Conservation (phyloP, 2,113 vertebrate genomes). For the Malurus cyaneus region DNA sequence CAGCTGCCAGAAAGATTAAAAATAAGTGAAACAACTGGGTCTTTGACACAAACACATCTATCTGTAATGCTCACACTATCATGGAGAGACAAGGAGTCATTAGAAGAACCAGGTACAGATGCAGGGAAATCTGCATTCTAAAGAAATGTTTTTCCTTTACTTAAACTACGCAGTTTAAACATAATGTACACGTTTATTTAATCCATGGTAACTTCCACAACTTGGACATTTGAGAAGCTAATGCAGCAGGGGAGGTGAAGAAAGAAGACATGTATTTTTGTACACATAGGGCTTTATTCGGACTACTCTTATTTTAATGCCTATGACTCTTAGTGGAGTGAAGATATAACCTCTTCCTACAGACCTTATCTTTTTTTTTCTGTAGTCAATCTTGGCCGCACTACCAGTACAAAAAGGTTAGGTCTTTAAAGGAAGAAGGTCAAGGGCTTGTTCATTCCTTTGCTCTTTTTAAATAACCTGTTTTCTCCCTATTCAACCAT, state of each 20-base stretch:
- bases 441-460: not conserved
- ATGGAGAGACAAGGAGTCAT: not conserved
- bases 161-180: not conserved
- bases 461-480: not conserved
- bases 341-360: not conserved
- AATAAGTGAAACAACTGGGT: not conserved
- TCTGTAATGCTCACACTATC: not conserved
- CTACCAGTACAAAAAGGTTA: not conserved
- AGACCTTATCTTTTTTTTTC: not conserved
- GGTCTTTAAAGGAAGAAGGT: not conserved
- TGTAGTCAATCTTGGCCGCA: not conserved
- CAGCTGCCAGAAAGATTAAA: not conserved
- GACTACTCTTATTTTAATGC: not conserved
- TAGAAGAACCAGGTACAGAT: not conserved
- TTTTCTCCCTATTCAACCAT: not conserved
- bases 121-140: not conserved
- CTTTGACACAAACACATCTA: not conserved
- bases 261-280: fast-evolving
- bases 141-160: not conserved
- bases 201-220: not conserved
- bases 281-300: not conserved
- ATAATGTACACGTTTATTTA: not conserved
- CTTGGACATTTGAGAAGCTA: not conserved
- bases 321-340: not conserved
- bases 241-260: not conserved